Evolutionary conservation across 2,797 vertebrate species (phyloP).

Genomic region (Rhynchonycteris naso): DNA sequence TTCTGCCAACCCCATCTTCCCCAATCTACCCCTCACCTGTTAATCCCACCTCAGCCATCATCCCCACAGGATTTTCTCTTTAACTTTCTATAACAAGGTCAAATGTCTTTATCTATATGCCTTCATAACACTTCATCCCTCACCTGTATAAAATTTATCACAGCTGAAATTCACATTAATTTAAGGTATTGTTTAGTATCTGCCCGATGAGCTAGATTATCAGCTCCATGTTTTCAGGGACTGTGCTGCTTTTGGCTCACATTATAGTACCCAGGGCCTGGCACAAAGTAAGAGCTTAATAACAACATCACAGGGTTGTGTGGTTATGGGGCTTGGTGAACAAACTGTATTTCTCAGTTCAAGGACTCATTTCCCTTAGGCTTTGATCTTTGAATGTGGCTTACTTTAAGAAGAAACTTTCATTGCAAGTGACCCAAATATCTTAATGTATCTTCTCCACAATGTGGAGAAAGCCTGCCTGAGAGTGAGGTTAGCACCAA

Average conservation of each 20-base stretch:
- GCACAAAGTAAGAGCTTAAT: neutral
- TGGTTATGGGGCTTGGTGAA: neutral
- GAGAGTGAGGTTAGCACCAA: neutral
- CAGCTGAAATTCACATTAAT: neutral
- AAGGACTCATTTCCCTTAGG: neutral
- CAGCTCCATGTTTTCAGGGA: neutral
- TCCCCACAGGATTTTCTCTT: neutral
- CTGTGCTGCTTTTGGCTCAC: neutral
- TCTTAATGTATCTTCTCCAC: neutral
- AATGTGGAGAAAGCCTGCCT: neutral
- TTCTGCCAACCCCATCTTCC: neutral
- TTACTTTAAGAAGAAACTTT: neutral
- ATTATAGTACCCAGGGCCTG: neutral
- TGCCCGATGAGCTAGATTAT: neutral
- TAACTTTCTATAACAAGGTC: neutral
- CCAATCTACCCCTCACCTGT: neutral
- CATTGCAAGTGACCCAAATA: neutral
- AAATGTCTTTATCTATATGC: neutral
- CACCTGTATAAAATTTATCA: neutral
- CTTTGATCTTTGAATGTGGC: neutral
- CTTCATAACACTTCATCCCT: neutral
- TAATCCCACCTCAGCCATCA: neutral
- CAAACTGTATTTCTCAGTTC: neutral
- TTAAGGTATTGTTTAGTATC: neutral
- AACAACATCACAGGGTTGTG: neutral